phyloP scores from a whole-genome alignment of 2,888 invertebrate species.

The Trichopoda pennipes region DNA sequence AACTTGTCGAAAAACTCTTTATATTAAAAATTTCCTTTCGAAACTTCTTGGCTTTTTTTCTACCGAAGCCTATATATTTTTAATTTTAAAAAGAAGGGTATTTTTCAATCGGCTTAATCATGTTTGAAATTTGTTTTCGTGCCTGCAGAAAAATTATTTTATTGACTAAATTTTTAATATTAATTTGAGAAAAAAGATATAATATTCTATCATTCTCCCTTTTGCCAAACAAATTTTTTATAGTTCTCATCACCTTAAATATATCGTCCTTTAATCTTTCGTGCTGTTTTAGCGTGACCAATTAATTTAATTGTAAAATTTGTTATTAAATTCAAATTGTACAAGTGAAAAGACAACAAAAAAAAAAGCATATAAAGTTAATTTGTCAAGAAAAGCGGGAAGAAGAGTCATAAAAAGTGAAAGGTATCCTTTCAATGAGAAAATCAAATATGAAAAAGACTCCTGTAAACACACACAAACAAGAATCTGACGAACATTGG shows the following conservation, averaged over 20 bases:
- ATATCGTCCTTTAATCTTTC: slow-evolving; percentile 40
- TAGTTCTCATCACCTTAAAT: slow-evolving; percentile 34
- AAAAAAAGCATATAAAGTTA: slow-evolving; percentile 49
- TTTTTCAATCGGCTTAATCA: background rate
- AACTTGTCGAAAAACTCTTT: no score
- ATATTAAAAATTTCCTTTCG: no score
- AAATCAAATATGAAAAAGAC: background rate
- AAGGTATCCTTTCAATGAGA: slow-evolving; percentile 30
- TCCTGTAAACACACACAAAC: background rate
- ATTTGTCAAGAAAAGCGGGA: slow-evolving; percentile 21
- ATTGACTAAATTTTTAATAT: slow-evolving; percentile 44
- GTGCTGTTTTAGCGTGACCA: slow-evolving; percentile 79
- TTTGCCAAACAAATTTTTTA: slow-evolving; percentile 10
- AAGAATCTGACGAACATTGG: slow-evolving; percentile 9
- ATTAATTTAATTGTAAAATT: slow-evolving; percentile 81
- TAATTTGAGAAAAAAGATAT: background rate
- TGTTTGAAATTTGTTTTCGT: slow-evolving; percentile 4
- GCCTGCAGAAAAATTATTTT: slow-evolving; percentile 15
- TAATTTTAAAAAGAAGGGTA: background rate
- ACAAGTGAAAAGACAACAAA: slow-evolving; percentile 70
- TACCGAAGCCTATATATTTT: no score
- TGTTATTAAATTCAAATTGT: slow-evolving; percentile 80
- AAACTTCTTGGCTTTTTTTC: no score
- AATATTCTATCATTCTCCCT: background rate
- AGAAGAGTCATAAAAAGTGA: slow-evolving; percentile 22